Evolutionary conservation across 2,113 vertebrate genomes (phyloP), one percentile per base, ranked within the genome.

Genomic region (Tragelaphus imberbis): DNA sequence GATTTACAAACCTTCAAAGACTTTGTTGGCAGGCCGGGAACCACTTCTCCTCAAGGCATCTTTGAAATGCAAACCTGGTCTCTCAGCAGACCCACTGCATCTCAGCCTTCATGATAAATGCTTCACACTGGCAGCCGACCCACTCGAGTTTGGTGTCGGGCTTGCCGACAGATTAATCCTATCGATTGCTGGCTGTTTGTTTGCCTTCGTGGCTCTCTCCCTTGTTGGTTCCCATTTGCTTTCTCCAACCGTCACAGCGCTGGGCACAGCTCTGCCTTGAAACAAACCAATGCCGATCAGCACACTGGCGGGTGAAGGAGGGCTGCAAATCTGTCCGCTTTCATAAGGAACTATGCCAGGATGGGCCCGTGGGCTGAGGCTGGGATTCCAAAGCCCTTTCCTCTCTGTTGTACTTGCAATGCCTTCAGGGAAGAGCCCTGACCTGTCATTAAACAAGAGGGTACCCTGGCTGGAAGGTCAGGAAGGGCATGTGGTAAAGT

Each of bases 1-100:
- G 59, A 92, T 92, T 97, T 90, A 19, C 12, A 91, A 89, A 96
- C 33, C 36, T 93, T 95, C 93, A 91, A 91, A 92, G 90, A 11
- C 36, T 85, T 82, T 59, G 63, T 75, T 95, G 94, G 59, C 95
- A 82, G 15, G 36, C n/a, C 15, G 21, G 61, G 10, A 71, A 92
- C 47, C 36, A 44, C 88, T 56, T 28, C 8, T 97, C 80, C 86
- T 79, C 2, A 2, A 0, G 59, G 88, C 61, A 86, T 88, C 79
- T 98, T 93, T 97, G 94, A 97, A 97, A 97, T 98, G 81, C 58
- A 96, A 95, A 87, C 75, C 79, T 11, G 44, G 97, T 96, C 90
- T 58, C 86, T 88, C 27, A 40, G 53, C 7, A 53, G 51, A 81
- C 44, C 59, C 75, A 30, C 61, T 51, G 53, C 81, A 21, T 96